phyloP scores from a whole-genome alignment of 1,140 invertebrate genomes.

The Eurosta solidaginis region DNA sequence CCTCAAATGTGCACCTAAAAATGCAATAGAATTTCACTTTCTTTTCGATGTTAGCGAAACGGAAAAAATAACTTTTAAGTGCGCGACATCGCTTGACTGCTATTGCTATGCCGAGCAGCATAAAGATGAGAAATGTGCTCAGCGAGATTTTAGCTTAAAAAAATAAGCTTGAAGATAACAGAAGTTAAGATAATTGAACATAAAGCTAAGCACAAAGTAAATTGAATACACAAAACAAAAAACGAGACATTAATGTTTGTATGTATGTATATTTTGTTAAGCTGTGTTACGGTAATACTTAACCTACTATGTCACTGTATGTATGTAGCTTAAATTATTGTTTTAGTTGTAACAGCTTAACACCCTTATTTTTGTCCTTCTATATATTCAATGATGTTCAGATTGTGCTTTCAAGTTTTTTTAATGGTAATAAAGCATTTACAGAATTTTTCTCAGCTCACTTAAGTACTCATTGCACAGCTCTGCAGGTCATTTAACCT shows the following conservation, averaged over 20 bases:
- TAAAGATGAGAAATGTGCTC: background rate
- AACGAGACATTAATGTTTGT: background rate
- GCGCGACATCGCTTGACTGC: too few relatives aligned
- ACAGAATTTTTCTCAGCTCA: background rate
- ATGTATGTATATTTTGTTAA: background rate
- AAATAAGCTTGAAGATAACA: background rate
- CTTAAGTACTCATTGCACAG: background rate
- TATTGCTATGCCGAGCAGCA: background rate
- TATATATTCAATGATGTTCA: background rate
- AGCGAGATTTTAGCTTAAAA: background rate
- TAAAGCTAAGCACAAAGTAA: background rate
- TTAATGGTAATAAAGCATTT: background rate
- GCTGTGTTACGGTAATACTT: background rate
- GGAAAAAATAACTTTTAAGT: too few relatives aligned
- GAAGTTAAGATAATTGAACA: slow-evolving; percentile 1
- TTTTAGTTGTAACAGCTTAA: background rate
- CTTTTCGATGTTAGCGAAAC: slow-evolving; percentile 13
- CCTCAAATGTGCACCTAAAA: background rate
- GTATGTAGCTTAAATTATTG: background rate
- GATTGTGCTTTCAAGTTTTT: slow-evolving; percentile 1
- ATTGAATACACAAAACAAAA: background rate
- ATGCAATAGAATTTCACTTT: slow-evolving; percentile 17
- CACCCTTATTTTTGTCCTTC: background rate
- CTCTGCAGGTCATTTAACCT: background rate
- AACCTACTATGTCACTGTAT: background rate